Conservation (phyloP, 2,113 vertebrate species). For the Rhinopithecus roxellana region DNA sequence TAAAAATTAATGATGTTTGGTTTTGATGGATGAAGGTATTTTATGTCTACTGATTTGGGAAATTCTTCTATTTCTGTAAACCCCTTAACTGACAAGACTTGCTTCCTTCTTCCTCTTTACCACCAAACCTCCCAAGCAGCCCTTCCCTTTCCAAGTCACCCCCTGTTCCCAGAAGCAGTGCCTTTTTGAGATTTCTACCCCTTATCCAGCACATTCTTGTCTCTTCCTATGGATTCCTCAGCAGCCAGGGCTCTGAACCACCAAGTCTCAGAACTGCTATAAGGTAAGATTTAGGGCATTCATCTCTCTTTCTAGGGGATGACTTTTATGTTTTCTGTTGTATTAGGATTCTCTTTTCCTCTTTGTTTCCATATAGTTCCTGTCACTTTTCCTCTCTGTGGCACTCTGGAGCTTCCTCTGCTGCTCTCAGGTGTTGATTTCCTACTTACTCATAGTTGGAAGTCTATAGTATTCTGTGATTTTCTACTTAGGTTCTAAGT, state of each 20-base stretch:
- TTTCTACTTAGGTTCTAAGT: not conserved
- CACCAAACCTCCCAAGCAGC: not conserved
- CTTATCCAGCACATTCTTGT: not conserved
- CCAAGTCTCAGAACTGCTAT: not conserved
- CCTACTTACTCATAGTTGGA: not conserved
- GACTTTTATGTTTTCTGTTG: not conserved
- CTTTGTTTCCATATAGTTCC: not conserved
- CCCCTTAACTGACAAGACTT: not conserved
- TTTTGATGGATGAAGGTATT: not conserved
- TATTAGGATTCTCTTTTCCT: not conserved
- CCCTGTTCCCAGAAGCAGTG: not conserved
- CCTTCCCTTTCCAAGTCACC: not conserved
- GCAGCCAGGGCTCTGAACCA: not conserved
- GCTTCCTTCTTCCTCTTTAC: not conserved
- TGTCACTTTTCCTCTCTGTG: not conserved
- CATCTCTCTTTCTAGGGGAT: not conserved
- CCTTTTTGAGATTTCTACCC: not conserved
- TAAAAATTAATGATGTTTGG: not conserved
- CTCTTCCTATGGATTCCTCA: not conserved
- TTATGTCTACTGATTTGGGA: not conserved
- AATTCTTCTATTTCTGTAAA: not conserved
- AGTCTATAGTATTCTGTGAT: not conserved
- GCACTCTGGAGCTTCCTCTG: not conserved
- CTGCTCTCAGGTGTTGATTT: not conserved
- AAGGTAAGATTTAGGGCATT: not conserved